phyloP scores from a whole-genome alignment of 2,797 vertebrate genomes.

The Sorex maritimensis region DNA sequence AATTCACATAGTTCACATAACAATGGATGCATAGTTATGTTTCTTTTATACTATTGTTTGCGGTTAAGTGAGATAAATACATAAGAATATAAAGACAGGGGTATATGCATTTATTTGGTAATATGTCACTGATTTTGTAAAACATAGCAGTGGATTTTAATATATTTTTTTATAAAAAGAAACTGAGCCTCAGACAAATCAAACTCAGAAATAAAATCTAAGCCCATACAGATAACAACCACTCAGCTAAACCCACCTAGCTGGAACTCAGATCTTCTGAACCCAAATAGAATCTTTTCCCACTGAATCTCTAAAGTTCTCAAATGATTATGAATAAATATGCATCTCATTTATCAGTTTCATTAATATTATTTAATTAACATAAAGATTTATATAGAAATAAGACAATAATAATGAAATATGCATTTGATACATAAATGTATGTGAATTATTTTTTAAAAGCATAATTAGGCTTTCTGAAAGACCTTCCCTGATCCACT shows the following conservation, averaged over 20 bases:
- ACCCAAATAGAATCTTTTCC: background rate
- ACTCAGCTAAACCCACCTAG: background rate
- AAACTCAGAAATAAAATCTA: background rate
- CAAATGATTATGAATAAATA: slow-evolving; percentile 64
- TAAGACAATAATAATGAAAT: slow-evolving; percentile 60
- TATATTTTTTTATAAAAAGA: slow-evolving; percentile 46
- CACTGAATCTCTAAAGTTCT: background rate
- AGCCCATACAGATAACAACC: background rate
- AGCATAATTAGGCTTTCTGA: no score
- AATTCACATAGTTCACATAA: background rate
- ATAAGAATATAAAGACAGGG: slow-evolving; percentile 46
- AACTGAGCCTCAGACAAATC: slow-evolving; percentile 45
- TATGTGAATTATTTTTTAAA: background rate
- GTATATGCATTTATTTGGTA: slow-evolving; percentile 64
- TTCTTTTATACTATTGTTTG: slow-evolving; percentile 58
- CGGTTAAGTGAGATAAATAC: slow-evolving; percentile 57
- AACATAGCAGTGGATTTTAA: slow-evolving; percentile 24
- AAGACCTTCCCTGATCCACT: no score
- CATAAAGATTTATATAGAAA: background rate
- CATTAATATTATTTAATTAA: no score
- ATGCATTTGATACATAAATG: background rate
- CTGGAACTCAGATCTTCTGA: slow-evolving; percentile 19
- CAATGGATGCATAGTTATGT: slow-evolving; percentile 4
- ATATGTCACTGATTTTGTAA: background rate
- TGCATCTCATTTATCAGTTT: no score